phyloP scores from a whole-genome alignment of 2,113 vertebrate species.

The Elgaria multicarinata region DNA sequence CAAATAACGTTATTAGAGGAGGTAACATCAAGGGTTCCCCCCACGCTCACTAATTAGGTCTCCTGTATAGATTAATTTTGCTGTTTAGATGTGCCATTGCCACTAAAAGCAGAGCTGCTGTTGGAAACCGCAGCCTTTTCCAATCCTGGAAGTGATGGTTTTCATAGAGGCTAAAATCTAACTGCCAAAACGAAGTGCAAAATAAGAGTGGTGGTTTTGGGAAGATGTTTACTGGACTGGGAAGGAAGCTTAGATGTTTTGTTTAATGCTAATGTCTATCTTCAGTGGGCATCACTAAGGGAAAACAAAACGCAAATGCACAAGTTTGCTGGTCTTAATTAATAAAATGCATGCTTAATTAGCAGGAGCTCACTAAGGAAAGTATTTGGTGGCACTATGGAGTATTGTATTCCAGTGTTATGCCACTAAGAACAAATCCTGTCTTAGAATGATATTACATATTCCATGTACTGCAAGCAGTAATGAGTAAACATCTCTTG shows the following conservation, averaged over 20 bases:
- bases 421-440: constrained; percentile 47
- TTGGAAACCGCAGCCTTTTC: constrained; percentile 39
- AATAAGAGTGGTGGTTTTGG: not conserved
- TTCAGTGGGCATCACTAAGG: constrained; percentile 14
- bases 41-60: constrained; percentile 49
- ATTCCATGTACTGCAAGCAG: not conserved
- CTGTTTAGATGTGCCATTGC: constrained; percentile 21
- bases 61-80: constrained; percentile 48
- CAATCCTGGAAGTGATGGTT: not conserved
- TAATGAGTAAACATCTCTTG: too few species aligned
- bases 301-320: constrained; percentile 4
- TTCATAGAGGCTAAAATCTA: constrained; percentile 37
- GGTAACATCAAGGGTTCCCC: constrained; percentile 52
- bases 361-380: constrained; percentile 27
- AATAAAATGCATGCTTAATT: constrained; percentile 55
- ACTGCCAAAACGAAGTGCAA: not conserved
- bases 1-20: constrained; percentile 52
- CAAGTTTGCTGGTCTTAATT: constrained; percentile 23
- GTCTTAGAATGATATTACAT: not conserved
- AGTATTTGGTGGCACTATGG: constrained; percentile 60
- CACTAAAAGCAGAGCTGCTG: constrained; percentile 34
- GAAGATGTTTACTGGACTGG: not conserved
- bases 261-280: not conserved
- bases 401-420: not conserved
- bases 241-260: not conserved